Evolutionary conservation across 30 jellyfish, hydroid and myxozoan genomes (phyloP).

Genomic region (Clytia hemisphaerica): DNA sequence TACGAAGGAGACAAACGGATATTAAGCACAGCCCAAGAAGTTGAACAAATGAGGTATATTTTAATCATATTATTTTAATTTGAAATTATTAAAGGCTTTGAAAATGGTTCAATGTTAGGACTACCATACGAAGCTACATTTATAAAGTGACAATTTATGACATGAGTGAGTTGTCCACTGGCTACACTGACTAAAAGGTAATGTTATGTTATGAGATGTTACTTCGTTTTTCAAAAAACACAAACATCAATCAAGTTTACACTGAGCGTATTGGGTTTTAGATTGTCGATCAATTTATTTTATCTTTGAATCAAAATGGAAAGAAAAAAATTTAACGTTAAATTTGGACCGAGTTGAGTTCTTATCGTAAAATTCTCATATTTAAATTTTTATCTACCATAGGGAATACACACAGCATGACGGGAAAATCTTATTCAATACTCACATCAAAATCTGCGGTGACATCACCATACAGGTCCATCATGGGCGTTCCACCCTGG

Average conservation of each 20-base stretch:
- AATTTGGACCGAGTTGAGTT: too few species aligned
- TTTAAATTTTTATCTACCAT: not conserved
- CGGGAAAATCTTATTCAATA: slow-evolving; percentile 43
- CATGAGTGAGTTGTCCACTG: too few species aligned
- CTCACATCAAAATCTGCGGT: slow-evolving; percentile 54
- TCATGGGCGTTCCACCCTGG: slow-evolving; percentile 87
- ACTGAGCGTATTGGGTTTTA: not conserved
- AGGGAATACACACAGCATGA: slow-evolving; percentile 62
- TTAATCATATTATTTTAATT: not conserved
- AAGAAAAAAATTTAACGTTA: too few species aligned
- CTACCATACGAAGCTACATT: too few species aligned
- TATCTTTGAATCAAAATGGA: not conserved
- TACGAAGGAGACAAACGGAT: slow-evolving; percentile 72
- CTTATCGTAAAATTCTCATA: not conserved
- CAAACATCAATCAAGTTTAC: not conserved
- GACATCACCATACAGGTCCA: slow-evolving; percentile 61
- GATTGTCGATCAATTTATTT: not conserved
- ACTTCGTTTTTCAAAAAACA: too few species aligned
- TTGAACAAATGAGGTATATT: slow-evolving; percentile 85
- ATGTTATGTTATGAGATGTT: too few species aligned
- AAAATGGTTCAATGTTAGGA: not conserved
- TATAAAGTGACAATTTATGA: too few species aligned
- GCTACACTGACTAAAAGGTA: too few species aligned
- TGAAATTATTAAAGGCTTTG: not conserved
- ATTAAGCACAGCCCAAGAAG: slow-evolving; percentile 67